Percentiles rank a stretch among this genome's conserved stretches.
These are phyloP conservation scores for Dryococelus australis DNA, from an alignment of 2,888 invertebrate genomes.

Conservation along the genomic window DNA sequence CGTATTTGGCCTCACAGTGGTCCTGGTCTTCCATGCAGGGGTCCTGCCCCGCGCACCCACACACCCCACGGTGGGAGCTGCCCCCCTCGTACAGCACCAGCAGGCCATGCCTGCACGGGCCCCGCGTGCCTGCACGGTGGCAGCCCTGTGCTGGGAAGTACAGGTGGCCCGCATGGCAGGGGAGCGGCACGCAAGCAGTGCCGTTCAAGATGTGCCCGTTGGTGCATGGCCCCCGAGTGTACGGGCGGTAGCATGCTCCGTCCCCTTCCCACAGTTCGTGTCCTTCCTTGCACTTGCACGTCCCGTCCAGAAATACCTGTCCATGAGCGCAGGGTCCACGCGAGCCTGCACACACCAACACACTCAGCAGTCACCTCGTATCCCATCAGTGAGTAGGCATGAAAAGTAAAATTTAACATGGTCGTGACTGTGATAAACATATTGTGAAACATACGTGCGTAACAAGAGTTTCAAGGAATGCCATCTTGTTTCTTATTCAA, in stretches of 20 bases:
- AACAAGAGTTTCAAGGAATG: too few relatives aligned
- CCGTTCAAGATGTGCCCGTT: constrained; percentile 67
- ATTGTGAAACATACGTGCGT: too few relatives aligned
- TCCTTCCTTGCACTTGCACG: constrained; percentile 74
- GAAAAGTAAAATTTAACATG: too few relatives aligned
- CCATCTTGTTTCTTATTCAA: too few relatives aligned
- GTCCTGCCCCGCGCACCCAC: constrained; percentile 59
- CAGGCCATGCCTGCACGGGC: constrained; percentile 76
- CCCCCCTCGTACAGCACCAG: constrained; percentile 86
- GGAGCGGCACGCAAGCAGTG: constrained; percentile 73
- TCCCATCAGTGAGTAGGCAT: too few relatives aligned
- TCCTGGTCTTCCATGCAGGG: constrained; percentile 44
- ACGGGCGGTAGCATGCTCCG: constrained; percentile 77
- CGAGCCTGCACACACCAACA: constrained; percentile 63
- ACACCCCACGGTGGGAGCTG: constrained; percentile 82
- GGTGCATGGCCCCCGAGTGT: constrained; percentile 79
- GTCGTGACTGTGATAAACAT: too few relatives aligned
- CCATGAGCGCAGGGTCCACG: constrained; percentile 79
- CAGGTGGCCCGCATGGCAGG: constrained; percentile 76
- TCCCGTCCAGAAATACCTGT: constrained; percentile 70
- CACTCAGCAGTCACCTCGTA: not conserved
- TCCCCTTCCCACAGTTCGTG: constrained; percentile 68
- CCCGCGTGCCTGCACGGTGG: constrained; percentile 78
- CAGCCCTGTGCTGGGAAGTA: constrained; percentile 80
- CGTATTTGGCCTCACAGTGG: constrained; percentile 70